These are phyloP conservation scores for Carlito syrichta DNA, from an alignment of 2,113 vertebrate genomes.

Conservation along the genomic window DNA sequence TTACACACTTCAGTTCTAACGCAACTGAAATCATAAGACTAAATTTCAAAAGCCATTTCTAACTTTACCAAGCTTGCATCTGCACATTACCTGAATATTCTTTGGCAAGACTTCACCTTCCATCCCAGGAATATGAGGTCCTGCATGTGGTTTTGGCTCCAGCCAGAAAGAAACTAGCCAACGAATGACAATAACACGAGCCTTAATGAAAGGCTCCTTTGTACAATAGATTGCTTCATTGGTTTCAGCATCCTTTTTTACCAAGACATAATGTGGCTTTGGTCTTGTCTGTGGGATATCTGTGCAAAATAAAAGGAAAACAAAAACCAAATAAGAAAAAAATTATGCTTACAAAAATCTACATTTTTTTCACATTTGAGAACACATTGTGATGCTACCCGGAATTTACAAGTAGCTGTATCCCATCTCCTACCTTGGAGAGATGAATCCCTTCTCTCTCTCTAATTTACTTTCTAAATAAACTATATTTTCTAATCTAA, in stretches of 20 bases:
- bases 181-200: conserved; percentile 96
- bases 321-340: not conserved
- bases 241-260: conserved; percentile 94
- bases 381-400: not conserved
- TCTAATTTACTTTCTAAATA: too few relatives aligned
- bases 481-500: too few relatives aligned
- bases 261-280: conserved; percentile 94
- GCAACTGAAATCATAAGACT: not conserved
- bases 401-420: not conserved
- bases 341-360: conserved; percentile 19
- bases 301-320: conserved; percentile 76
- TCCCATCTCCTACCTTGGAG: too few relatives aligned
- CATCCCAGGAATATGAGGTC: conserved; percentile 94
- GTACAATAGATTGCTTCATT: conserved; percentile 94
- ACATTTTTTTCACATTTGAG: conserved; percentile 30
- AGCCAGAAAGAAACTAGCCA: conserved; percentile 99
- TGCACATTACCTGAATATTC: conserved; percentile 94
- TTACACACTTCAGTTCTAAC: not conserved
- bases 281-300: conserved; percentile 96
- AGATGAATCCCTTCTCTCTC: too few relatives aligned
- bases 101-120: conserved; percentile 98
- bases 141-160: conserved; percentile 92
- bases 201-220: conserved; percentile 97
- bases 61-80: not conserved
- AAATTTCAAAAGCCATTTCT: conserved; percentile 17